Evolutionary conservation across 2,888 invertebrate genomes (phyloP).

Genomic region (Ctena decussata): DNA sequence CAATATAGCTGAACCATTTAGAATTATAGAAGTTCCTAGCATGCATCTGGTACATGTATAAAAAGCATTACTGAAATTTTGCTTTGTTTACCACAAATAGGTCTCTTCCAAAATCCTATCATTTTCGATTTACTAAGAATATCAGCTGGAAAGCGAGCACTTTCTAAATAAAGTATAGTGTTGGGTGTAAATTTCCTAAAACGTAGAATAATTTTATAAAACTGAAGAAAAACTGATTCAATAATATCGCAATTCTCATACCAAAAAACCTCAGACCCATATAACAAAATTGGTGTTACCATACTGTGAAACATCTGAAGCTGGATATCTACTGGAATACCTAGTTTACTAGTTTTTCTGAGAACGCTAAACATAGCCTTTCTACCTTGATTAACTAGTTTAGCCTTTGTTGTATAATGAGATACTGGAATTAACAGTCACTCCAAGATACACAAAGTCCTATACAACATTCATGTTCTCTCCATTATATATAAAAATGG

Average conservation of each 20-base stretch:
- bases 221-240: neutral
- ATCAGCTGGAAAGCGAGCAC: neutral
- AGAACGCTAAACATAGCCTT: conserved; percentile 5
- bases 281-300: neutral
- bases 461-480: neutral
- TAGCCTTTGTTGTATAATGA: neutral
- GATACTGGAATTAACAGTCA: neutral
- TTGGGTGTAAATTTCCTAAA: neutral
- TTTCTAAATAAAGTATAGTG: neutral
- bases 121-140: neutral
- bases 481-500: neutral
- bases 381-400: neutral
- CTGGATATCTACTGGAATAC: neutral
- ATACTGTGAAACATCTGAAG: neutral
- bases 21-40: too few relatives aligned
- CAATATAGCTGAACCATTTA: too few relatives aligned
- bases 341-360: neutral
- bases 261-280: neutral
- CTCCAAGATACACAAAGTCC: neutral
- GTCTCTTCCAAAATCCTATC: too few relatives aligned
- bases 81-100: too few relatives aligned
- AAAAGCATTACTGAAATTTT: too few relatives aligned
- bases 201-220: neutral
- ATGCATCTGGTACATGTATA: too few relatives aligned
- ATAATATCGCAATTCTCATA: neutral